phyloP scores from a whole-genome alignment of 2,888 invertebrate genomes.

The Ectemnius lituratus region DNA sequence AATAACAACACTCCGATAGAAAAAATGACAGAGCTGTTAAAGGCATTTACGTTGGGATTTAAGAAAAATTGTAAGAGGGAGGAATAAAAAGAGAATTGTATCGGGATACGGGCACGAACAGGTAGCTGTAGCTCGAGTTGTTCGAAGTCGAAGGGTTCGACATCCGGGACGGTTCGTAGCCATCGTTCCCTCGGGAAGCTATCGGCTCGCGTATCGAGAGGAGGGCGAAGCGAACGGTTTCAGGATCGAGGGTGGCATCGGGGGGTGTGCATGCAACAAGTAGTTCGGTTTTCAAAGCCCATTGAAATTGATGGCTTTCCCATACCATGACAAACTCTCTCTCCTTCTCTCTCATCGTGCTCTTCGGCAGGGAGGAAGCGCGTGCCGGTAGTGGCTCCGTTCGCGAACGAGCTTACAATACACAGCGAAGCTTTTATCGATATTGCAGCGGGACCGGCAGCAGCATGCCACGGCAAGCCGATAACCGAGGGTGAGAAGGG shows the following conservation, averaged over 20 bases:
- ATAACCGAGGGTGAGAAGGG: conserved; percentile 52
- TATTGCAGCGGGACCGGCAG: conserved; percentile 62
- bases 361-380: neutral
- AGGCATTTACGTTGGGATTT: neutral
- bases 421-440: conserved; percentile 75
- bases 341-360: conserved; percentile 4
- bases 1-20: too few relatives aligned
- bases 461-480: conserved; percentile 37
- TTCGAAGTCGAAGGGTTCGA: conserved; percentile 63
- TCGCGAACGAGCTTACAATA: conserved; percentile 73
- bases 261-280: conserved; percentile 75
- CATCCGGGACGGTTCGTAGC: conserved; percentile 68
- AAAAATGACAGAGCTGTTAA: too few relatives aligned
- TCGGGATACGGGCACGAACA: neutral
- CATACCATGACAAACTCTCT: conserved; percentile 75
- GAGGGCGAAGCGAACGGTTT: conserved; percentile 74
- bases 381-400: conserved; percentile 60
- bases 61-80: neutral
- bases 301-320: conserved; percentile 79
- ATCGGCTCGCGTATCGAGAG: conserved; percentile 78
- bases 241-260: conserved; percentile 57
- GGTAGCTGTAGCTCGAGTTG: conserved; percentile 51
- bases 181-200: conserved; percentile 76
- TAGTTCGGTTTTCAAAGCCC: conserved; percentile 79
- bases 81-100: neutral